Conservation (phyloP, 1,140 invertebrate genomes). For the Palaemon carinicauda region DNA sequence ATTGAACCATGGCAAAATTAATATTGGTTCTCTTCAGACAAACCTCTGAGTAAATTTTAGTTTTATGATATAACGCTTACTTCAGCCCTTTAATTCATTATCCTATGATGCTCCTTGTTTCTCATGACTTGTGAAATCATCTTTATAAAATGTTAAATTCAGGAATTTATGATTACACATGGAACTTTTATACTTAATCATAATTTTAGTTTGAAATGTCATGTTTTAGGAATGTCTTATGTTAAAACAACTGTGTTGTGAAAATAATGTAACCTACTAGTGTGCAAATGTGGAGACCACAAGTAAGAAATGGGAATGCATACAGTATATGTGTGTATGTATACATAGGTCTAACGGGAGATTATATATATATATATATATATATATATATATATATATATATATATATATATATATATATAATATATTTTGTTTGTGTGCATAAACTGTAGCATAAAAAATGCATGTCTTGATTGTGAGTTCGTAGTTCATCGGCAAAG, state of each 20-base stretch:
- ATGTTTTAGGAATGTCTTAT: no score
- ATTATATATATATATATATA: background rate
- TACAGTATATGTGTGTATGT: background rate
- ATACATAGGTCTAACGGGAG: no score
- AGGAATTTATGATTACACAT: no score
- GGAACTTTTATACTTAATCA: no score
- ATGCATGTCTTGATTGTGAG: background rate
- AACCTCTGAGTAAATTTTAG: background rate
- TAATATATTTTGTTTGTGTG: background rate
- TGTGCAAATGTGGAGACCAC: background rate
- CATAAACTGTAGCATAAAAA: background rate
- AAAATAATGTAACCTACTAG: background rate
- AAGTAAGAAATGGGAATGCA: background rate
- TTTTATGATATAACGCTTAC: background rate
- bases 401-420: background rate
- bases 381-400: background rate
- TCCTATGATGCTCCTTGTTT: no score
- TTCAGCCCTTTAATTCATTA: no score
- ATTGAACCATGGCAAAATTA: background rate
- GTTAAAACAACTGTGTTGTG: no score
- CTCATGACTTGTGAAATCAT: no score
- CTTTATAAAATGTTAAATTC: no score
- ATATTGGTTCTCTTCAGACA: no score
- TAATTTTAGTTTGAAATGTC: no score
- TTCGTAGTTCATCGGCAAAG: no score